Evolutionary conservation across 1,140 invertebrate genomes (phyloP).

Genomic region (Drosophila willistoni): DNA sequence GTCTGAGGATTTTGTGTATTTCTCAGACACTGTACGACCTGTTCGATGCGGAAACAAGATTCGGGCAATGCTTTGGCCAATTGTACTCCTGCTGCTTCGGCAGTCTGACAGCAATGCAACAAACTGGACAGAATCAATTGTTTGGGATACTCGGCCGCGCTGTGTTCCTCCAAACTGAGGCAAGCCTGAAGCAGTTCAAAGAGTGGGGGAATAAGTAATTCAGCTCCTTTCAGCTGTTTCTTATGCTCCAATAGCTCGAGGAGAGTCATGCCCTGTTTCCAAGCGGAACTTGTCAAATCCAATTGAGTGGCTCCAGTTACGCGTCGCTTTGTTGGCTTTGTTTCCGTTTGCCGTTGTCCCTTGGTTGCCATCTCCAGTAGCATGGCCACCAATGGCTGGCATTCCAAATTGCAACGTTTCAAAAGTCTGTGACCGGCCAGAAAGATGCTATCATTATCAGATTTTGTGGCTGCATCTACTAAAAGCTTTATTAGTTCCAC

Average conservation of each 20-base stretch:
- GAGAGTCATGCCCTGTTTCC: slow-evolving; percentile 91
- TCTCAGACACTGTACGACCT: slow-evolving; percentile 94
- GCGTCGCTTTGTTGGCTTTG: slow-evolving; percentile 42
- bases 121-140: slow-evolving; percentile 93
- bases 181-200: slow-evolving; percentile 93
- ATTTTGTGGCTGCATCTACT: slow-evolving; percentile 84
- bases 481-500: slow-evolving; percentile 83
- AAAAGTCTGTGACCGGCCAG: slow-evolving; percentile 86
- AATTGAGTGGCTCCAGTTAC: slow-evolving; percentile 61
- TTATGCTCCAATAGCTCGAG: slow-evolving; percentile 94
- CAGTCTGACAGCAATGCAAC: slow-evolving; percentile 87
- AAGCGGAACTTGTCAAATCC: slow-evolving; percentile 85
- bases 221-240: slow-evolving; percentile 87
- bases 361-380: slow-evolving; percentile 74
- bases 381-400: slow-evolving; percentile 86
- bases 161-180: slow-evolving; percentile 91
- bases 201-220: slow-evolving; percentile 88
- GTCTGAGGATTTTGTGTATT: slow-evolving; percentile 96
- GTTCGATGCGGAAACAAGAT: slow-evolving; percentile 89
- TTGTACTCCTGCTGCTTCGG: slow-evolving; percentile 83
- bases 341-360: slow-evolving; percentile 17
- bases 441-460: slow-evolving; percentile 85
- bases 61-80: slow-evolving; percentile 84
- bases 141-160: slow-evolving; percentile 94
- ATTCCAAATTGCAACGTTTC: slow-evolving; percentile 88